Evolutionary conservation across 2,113 vertebrate genomes (phyloP), one percentile per base, ranked within the genome.

Genomic region (Austrofundulus limnaeus): DNA sequence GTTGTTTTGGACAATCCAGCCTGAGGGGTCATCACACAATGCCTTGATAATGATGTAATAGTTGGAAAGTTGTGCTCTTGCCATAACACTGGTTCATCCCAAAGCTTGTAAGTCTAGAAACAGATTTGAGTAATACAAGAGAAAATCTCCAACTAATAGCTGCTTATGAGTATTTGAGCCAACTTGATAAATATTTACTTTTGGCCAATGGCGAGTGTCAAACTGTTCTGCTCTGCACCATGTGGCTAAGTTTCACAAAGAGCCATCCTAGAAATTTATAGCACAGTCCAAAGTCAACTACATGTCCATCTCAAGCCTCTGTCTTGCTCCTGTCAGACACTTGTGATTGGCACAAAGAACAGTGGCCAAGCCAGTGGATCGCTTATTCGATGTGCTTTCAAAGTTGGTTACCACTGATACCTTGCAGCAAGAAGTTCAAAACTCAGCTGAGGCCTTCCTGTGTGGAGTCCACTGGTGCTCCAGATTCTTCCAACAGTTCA

Each of bases 101-200:
- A 51, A 34, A 23, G 25, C 52, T 73, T 25, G 52, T 73, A 80
- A 84, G 45, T 75, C 60, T 53, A 46, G 8, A 55, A 56, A 34
- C 11, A 43, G 80, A 74, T 60, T 52, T 61, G 59, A 75, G 69
- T 72, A 41, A 42, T 3, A 28, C 25, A 28, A n/a, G 57, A 78
- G 75, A 71, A 85, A 83, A 85, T 81, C 72, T 74, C 61, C 60
- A 6, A 46, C 76, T 83, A 84, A 85, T 83, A 83, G 56, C 77
- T 87, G 83, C 85, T 86, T 83, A 85, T 72, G 80, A 85, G 71
- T 37, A 23, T 53, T 69, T 84, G 74, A 88, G 75, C 82, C 72
- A 82, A 72, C 57, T 80, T 80, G 81, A 84, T 87, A 82, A 87
- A 87, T 80, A 59, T 68, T 71, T 68, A 66, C 59, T 77, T 74